Evolutionary conservation across 2,113 vertebrate species (phyloP).

Genomic region (Chaenocephalus aceratus): DNA sequence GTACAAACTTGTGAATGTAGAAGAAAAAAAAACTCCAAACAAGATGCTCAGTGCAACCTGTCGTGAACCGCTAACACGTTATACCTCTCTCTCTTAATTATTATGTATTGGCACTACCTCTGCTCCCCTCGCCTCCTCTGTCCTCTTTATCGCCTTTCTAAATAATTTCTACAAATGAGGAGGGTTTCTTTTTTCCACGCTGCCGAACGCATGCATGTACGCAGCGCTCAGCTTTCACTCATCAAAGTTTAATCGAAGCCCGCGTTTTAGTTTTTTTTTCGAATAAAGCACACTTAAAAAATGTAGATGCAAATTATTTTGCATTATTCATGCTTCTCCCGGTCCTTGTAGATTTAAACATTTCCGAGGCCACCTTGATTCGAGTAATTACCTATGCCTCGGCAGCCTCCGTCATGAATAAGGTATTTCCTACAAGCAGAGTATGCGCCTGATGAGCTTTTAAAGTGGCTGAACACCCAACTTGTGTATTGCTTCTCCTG

Average conservation of each 20-base stretch:
- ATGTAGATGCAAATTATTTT: constrained; percentile 99
- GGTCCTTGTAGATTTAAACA: constrained; percentile 99
- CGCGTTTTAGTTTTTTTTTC: constrained; percentile 79
- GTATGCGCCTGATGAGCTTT: constrained; percentile 97
- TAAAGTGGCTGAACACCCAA: constrained; percentile 98
- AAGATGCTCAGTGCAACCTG: constrained; percentile 69
- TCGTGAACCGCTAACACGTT: constrained; percentile 27
- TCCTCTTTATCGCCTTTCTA: constrained; percentile 90
- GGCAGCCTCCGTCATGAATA: constrained; percentile 97
- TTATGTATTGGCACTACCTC: constrained; percentile 80
- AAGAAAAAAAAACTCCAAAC: constrained; percentile 39
- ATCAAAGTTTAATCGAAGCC: constrained; percentile 99
- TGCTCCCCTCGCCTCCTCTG: constrained; percentile 39
- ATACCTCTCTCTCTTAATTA: constrained; percentile 76
- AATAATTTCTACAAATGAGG: constrained; percentile 95
- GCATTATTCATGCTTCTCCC: constrained; percentile 98
- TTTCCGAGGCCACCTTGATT: constrained; percentile 99
- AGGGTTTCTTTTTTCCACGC: constrained; percentile 80
- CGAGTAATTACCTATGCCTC: constrained; percentile 99
- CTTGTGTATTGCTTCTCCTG: constrained; percentile 95
- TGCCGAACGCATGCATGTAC: constrained; percentile 28
- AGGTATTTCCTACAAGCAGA: constrained; percentile 99
- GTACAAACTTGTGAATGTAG: constrained; percentile 65
- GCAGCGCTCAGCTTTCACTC: constrained; percentile 93
- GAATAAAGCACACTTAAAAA: constrained; percentile 99